Percentiles rank a stretch among this genome's conserved stretches.
Conservation (phyloP, 1,140 invertebrate genomes). For the Cyphomyrmex costatus region DNA sequence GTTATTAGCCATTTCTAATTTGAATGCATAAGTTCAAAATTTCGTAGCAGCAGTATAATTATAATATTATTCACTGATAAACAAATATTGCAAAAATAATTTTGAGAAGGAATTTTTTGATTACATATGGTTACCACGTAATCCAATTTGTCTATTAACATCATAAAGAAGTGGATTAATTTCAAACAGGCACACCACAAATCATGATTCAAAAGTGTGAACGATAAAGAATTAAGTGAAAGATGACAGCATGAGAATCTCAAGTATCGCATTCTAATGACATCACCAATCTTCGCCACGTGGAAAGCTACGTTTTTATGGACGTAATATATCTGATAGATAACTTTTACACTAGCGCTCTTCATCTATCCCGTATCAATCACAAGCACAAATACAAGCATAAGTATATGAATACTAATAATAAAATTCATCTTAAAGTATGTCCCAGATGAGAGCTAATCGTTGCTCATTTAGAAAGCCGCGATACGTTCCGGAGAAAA, state of each 20-base stretch:
- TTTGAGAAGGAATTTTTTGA: background rate
- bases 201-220: background rate
- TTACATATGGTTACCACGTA: background rate
- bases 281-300: background rate
- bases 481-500: background rate
- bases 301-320: conserved; percentile 11
- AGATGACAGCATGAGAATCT: background rate
- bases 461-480: conserved; percentile 20
- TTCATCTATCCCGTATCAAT: background rate
- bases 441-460: conserved; percentile 22
- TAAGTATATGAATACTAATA: too few species aligned
- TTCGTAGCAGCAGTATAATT: background rate
- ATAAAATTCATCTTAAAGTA: background rate
- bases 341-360: background rate
- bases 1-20: background rate
- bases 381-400: background rate
- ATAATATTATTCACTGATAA: background rate
- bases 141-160: background rate
- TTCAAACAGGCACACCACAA: background rate
- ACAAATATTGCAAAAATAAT: background rate
- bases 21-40: background rate
- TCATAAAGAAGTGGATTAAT: background rate
- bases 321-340: background rate
- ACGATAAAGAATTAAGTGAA: background rate
- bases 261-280: background rate